Conservation (phyloP, 2,797 vertebrate species). For the Xiphorhynchus erythropygius region DNA sequence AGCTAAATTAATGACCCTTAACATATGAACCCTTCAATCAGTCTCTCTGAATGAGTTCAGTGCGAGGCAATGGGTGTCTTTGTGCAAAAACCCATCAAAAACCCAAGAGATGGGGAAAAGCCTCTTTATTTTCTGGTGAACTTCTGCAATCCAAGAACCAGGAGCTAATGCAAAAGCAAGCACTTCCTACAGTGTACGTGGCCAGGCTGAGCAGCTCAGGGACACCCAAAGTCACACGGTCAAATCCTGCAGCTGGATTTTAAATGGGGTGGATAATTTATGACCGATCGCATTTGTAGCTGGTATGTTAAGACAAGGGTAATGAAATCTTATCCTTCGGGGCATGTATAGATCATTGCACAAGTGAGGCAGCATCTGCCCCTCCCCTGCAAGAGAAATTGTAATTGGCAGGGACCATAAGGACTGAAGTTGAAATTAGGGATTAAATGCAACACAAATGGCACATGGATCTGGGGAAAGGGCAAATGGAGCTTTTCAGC, state of each 20-base stretch:
- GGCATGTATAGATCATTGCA: slow-evolving; percentile 43
- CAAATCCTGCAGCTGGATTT: slow-evolving; percentile 39
- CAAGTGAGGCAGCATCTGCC: slow-evolving; percentile 37
- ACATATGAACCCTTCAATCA: neutral
- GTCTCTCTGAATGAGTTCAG: neutral
- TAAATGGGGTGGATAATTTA: slow-evolving; percentile 45
- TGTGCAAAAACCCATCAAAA: neutral
- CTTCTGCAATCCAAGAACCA: neutral
- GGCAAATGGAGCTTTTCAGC: neutral
- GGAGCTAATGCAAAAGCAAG: neutral
- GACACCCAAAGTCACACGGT: slow-evolving; percentile 9
- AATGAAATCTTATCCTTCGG: slow-evolving; percentile 45
- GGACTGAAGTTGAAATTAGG: neutral
- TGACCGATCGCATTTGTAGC: neutral
- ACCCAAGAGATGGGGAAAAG: neutral
- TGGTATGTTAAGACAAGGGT: slow-evolving; percentile 44
- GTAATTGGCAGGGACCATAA: slow-evolving; percentile 8
- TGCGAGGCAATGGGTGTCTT: neutral
- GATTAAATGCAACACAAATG: neutral
- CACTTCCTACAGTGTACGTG: fast-evolving
- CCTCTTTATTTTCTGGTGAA: neutral
- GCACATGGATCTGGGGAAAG: neutral
- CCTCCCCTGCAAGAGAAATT: neutral
- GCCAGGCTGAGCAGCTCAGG: neutral
- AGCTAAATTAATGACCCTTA: slow-evolving; percentile 6